Percentiles rank a stretch among this genome's conserved stretches.
These are phyloP conservation scores for Euwallacea similis DNA, from an alignment of 1,140 invertebrate species.

Conservation along the genomic window DNA sequence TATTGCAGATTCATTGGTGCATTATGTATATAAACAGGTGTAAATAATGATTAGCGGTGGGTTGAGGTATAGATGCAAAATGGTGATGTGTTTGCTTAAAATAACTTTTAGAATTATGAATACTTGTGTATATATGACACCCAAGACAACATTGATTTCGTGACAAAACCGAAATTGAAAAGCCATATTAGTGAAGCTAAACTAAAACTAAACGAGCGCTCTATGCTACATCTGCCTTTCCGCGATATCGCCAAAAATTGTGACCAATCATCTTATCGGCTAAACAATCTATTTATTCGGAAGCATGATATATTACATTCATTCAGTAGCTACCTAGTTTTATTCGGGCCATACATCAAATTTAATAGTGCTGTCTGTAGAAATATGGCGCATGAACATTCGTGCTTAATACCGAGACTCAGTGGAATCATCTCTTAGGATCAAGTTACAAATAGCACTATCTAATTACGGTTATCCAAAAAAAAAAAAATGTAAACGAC, in stretches of 20 bases:
- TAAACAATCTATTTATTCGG: constrained; percentile 24
- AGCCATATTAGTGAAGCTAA: neutral
- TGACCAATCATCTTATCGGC: constrained; percentile 24
- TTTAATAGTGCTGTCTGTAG: constrained; percentile 3
- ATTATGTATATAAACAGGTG: too few relatives aligned
- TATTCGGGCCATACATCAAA: constrained; percentile 14
- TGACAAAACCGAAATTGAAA: constrained; percentile 14
- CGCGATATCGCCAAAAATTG: constrained; percentile 32
- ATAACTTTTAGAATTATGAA: too few relatives aligned
- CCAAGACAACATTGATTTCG: neutral
- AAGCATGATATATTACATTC: constrained; percentile 17
- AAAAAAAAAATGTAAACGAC: neutral
- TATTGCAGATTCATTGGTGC: too few relatives aligned
- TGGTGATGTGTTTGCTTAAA: too few relatives aligned
- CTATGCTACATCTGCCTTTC: constrained; percentile 32
- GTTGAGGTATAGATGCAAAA: too few relatives aligned
- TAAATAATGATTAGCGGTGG: too few relatives aligned
- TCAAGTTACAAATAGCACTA: too few relatives aligned
- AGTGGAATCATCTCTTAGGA: too few relatives aligned
- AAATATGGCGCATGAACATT: too few relatives aligned
- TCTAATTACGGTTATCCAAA: neutral
- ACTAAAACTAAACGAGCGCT: constrained; percentile 13
- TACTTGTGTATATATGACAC: too few relatives aligned
- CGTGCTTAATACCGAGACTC: neutral
- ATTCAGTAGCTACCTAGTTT: constrained; percentile 27